phyloP scores from a whole-genome alignment of 2,797 vertebrate species.

The Acanthurus tractus region DNA sequence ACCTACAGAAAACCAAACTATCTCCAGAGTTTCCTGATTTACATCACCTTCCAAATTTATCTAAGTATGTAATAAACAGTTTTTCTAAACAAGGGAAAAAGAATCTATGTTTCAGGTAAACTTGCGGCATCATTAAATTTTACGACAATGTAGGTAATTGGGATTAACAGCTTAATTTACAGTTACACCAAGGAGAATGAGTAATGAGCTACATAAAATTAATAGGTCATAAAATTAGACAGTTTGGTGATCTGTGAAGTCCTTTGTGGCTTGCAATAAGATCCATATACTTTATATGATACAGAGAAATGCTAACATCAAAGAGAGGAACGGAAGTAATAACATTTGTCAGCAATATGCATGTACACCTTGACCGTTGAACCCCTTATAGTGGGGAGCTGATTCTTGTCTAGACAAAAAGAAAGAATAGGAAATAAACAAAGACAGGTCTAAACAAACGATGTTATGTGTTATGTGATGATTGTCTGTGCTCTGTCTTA shows the following conservation, averaged over 20 bases:
- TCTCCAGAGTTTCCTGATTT: background rate
- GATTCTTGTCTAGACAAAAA: background rate
- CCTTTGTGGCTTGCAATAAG: slow-evolving; percentile 2
- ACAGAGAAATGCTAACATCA: background rate
- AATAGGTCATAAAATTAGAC: slow-evolving; percentile 31
- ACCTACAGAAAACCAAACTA: slow-evolving; percentile 16
- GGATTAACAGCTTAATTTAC: slow-evolving; percentile 47
- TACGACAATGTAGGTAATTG: slow-evolving; percentile 30
- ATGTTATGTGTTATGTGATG: background rate
- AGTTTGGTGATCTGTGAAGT: slow-evolving; percentile 20
- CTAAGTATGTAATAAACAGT: background rate
- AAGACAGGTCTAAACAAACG: background rate
- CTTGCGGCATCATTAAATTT: slow-evolving; percentile 25
- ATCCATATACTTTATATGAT: background rate
- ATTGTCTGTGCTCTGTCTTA: background rate
- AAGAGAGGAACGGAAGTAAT: background rate
- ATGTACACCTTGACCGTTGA: background rate
- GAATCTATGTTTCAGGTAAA: background rate
- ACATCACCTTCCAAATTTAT: background rate
- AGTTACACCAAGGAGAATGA: slow-evolving; percentile 3
- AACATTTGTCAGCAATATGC: background rate
- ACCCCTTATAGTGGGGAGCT: background rate
- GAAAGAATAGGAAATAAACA: background rate
- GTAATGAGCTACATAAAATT: slow-evolving; percentile 26
- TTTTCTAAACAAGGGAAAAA: background rate